These are phyloP conservation scores for Tigriopus californicus DNA, from an alignment of 2,888 invertebrate species.

Conservation along the genomic window DNA sequence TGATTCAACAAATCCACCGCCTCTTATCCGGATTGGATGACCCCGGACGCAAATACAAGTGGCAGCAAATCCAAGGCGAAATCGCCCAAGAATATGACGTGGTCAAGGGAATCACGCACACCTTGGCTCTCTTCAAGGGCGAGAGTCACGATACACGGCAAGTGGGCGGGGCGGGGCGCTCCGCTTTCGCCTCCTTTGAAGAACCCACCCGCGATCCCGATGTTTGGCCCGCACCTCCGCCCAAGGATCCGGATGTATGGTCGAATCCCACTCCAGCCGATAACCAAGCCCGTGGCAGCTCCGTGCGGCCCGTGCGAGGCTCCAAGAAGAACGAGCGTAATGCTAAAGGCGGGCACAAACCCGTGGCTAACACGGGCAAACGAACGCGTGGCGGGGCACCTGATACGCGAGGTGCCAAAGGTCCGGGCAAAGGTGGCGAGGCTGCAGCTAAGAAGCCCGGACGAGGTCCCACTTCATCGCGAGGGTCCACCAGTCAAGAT, in stretches of 20 bases:
- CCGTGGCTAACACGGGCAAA: not conserved
- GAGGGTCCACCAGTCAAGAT: slow-evolving; percentile 18
- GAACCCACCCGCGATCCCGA: slow-evolving; percentile 55
- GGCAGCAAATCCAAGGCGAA: slow-evolving; percentile 60
- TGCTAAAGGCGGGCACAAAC: not conserved
- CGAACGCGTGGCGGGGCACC: not conserved
- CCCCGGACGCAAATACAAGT: slow-evolving; percentile 25
- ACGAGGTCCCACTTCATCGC: slow-evolving; percentile 10
- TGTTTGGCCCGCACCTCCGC: slow-evolving; percentile 45
- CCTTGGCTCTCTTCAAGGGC: slow-evolving; percentile 52
- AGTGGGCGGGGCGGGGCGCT: not conserved
- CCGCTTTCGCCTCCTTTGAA: slow-evolving; percentile 29
- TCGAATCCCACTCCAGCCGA: slow-evolving; percentile 38
- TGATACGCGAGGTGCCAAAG: not conserved
- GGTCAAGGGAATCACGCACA: slow-evolving; percentile 59
- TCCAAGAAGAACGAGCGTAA: slow-evolving; percentile 11
- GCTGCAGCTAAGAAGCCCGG: not conserved
- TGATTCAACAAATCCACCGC: slow-evolving; percentile 72
- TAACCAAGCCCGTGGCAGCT: slow-evolving; percentile 24
- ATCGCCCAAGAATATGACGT: slow-evolving; percentile 74
- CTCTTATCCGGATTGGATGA: slow-evolving; percentile 37
- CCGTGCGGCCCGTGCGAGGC: slow-evolving; percentile 18
- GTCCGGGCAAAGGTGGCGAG: not conserved
- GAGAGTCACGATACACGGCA: slow-evolving; percentile 33
- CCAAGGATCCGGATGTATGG: slow-evolving; percentile 40